These are phyloP conservation scores for Leucopsar rothschildi DNA, from an alignment of 2,113 vertebrate species.

Conservation along the genomic window DNA sequence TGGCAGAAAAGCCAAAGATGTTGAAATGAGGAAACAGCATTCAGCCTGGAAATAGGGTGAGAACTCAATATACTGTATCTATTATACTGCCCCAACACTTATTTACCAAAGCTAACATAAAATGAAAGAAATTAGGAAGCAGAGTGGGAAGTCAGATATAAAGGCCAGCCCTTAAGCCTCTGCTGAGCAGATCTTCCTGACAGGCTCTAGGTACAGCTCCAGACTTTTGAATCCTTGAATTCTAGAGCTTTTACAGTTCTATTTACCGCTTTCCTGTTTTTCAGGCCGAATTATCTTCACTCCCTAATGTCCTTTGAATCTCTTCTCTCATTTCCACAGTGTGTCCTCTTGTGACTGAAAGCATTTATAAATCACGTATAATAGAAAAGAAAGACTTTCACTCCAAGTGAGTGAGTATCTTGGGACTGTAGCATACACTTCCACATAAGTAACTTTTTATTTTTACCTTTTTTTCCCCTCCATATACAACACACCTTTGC, in stretches of 20 bases:
- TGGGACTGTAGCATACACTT: background rate
- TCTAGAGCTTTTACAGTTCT: background rate
- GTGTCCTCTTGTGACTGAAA: background rate
- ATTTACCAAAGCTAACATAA: background rate
- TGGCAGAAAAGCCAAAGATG: background rate
- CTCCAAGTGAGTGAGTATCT: accelerated
- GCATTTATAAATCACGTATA: background rate
- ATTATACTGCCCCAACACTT: background rate
- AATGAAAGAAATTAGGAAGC: background rate
- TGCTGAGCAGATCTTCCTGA: background rate
- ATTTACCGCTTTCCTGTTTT: background rate
- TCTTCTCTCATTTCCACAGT: background rate
- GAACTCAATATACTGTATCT: background rate
- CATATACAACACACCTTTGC: background rate
- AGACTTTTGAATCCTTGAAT: background rate
- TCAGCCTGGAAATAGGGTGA: background rate
- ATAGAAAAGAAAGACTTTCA: background rate
- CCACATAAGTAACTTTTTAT: background rate
- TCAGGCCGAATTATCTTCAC: background rate
- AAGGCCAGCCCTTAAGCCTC: background rate
- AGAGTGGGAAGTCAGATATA: background rate
- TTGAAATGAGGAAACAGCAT: background rate
- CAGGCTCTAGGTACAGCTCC: background rate
- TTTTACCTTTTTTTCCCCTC: background rate
- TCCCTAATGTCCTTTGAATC: background rate